Evolutionary conservation across 2,797 vertebrate species (phyloP).

Genomic region (Lepus oiostolus): DNA sequence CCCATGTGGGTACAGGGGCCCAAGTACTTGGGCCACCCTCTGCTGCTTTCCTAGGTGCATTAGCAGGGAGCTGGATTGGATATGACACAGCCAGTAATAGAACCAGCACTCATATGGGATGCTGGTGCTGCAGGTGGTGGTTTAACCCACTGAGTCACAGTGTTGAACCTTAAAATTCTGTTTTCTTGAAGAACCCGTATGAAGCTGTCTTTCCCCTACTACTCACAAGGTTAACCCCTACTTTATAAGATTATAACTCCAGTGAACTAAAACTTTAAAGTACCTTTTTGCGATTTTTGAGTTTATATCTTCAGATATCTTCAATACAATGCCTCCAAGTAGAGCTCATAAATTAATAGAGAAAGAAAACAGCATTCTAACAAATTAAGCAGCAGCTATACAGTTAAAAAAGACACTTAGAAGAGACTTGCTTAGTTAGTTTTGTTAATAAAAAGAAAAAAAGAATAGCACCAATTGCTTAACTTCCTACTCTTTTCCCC

Average conservation of each 20-base stretch:
- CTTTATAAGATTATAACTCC: not conserved
- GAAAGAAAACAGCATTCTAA: not conserved
- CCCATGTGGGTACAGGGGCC: too few species aligned
- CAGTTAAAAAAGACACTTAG: not conserved
- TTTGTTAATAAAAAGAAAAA: not conserved
- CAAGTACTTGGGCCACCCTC: too few species aligned
- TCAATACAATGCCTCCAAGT: not conserved
- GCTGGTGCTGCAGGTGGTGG: too few species aligned
- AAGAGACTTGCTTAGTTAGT: not conserved
- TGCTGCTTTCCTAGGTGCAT: too few species aligned
- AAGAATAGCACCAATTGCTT: not conserved
- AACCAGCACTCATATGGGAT: too few species aligned
- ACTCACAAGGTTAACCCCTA: not conserved
- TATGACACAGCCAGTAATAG: too few species aligned
- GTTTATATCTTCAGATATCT: not conserved
- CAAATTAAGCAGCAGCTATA: not conserved
- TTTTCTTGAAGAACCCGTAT: not conserved
- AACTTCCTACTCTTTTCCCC: not conserved
- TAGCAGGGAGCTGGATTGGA: too few species aligned
- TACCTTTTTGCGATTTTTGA: not conserved
- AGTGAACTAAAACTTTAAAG: constrained; percentile 29
- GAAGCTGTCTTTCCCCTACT: not conserved
- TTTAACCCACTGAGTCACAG: too few species aligned
- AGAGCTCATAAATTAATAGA: not conserved
- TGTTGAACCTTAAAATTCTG: too few species aligned